Evolutionary conservation across 2,113 vertebrate species (phyloP), one percentile per base, ranked within the genome.

Genomic region (Petrocephalus zakoni): DNA sequence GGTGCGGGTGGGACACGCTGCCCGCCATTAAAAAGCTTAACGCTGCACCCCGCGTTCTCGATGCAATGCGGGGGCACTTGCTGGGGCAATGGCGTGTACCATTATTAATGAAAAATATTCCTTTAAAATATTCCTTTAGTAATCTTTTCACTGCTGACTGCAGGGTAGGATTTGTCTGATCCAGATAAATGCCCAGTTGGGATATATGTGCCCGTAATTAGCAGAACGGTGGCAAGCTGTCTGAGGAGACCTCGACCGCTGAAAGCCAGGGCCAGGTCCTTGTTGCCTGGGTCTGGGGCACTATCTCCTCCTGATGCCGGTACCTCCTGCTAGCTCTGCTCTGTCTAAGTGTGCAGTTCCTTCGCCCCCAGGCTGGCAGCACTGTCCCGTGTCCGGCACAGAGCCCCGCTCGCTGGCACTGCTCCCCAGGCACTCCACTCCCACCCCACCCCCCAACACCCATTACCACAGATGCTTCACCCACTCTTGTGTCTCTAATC

Each of bases 391-490:
- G 91, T 94, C 92, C 89, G 90, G 91, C n/a, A 86, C 88, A 92
- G 92, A 92, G 92, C 92, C 92, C 53, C 10, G 90, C 87, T 89
- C 72, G 47, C 87, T 94, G 94, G 94, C 94, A 92, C 90, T 91
- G 25, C 88, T 85, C 64, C 46, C n/a, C 17, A 21, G 6, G 10
- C 37, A 61, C 81, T 5, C n/a, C n/a, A n/a, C n/a, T n/a, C n/a
- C n/a, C n/a, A n/a, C n/a, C n/a, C n/a, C 34, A 15, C 37, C 22
- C 47, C 37, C 47, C 58, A n/a, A 22, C 46, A 46, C 61, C 22
- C 55, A 0, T 15, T 29, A 2, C 47, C 88, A 87, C n/a, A 68
- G 11, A 64, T 85, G 37, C 88, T 8, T 4, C 42, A 22, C 51
- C 25, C 46, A 29, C 11, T 52, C 5, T 19, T 83, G 52, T 82